phyloP scores from a whole-genome alignment of 2,113 vertebrate genomes.

The Alosa alosa region DNA sequence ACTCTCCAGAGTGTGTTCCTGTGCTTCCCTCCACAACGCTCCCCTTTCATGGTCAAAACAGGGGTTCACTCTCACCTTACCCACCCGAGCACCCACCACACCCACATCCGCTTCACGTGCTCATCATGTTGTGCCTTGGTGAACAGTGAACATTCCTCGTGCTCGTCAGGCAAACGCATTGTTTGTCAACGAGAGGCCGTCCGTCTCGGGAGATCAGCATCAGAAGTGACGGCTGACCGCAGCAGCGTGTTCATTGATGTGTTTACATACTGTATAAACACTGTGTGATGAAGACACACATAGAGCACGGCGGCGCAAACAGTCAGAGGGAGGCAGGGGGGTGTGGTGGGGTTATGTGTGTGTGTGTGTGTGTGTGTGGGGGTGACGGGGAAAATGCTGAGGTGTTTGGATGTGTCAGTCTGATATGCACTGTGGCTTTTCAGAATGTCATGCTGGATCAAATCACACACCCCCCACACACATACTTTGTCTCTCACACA shows the following conservation, averaged over 20 bases:
- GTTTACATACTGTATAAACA: constrained; percentile 12
- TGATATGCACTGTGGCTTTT: constrained; percentile 61
- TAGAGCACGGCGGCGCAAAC: neutral
- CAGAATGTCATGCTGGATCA: constrained; percentile 61
- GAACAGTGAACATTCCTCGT: neutral
- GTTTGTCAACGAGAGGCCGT: neutral
- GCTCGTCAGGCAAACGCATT: neutral
- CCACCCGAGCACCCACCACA: neutral
- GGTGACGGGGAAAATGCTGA: constrained; percentile 49
- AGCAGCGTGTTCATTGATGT: neutral
- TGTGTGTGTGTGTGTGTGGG: no score
- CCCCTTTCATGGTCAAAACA: neutral
- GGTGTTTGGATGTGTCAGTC: constrained; percentile 62
- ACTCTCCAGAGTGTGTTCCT: neutral
- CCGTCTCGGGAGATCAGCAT: neutral
- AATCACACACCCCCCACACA: constrained; percentile 55
- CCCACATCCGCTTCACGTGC: neutral
- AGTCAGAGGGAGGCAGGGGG: neutral
- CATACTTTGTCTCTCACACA: neutral
- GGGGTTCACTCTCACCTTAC: neutral
- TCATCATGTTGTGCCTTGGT: neutral
- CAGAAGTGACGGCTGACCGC: neutral
- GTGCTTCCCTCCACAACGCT: neutral
- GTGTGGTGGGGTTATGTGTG: neutral
- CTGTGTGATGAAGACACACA: neutral